Evolutionary conservation across 2,888 invertebrate species (phyloP).

Genomic region (Masnerella sp.): DNA sequence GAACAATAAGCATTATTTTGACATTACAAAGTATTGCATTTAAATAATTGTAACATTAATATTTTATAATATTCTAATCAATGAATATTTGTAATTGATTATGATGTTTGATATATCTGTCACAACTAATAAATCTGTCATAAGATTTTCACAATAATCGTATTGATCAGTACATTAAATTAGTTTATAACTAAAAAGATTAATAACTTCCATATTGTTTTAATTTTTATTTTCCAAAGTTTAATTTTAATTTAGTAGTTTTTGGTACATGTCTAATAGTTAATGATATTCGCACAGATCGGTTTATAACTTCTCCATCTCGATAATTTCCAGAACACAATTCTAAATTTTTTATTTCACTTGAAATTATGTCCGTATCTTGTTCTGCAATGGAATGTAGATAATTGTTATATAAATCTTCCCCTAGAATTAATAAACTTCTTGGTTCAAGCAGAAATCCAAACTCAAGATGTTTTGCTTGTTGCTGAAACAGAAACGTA

Average conservation of each 20-base stretch:
- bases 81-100: constrained; percentile 12
- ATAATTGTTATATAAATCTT: constrained; percentile 89
- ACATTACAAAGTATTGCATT: constrained; percentile 28
- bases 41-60: constrained; percentile 9
- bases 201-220: background rate
- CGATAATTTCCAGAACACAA: constrained; percentile 81
- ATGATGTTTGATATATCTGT: constrained; percentile 15
- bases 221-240: constrained; percentile 75
- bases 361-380: constrained; percentile 81
- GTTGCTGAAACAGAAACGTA: no score
- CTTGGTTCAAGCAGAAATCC: constrained; percentile 91
- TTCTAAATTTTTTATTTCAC: constrained; percentile 82
- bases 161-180: background rate
- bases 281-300: constrained; percentile 89
- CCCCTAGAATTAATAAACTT: constrained; percentile 91
- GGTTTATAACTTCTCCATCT: constrained; percentile 80
- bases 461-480: constrained; percentile 78
- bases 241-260: constrained; percentile 86
- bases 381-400: constrained; percentile 92
- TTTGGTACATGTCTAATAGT: constrained; percentile 96
- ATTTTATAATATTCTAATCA: constrained; percentile 6
- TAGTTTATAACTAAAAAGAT: background rate
- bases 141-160: constrained; percentile 4
- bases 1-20: constrained; percentile 70
- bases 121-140: constrained; percentile 23